These are phyloP conservation scores for Pteropus rufus DNA, from an alignment of 2,797 vertebrate genomes.

Conservation along the genomic window DNA sequence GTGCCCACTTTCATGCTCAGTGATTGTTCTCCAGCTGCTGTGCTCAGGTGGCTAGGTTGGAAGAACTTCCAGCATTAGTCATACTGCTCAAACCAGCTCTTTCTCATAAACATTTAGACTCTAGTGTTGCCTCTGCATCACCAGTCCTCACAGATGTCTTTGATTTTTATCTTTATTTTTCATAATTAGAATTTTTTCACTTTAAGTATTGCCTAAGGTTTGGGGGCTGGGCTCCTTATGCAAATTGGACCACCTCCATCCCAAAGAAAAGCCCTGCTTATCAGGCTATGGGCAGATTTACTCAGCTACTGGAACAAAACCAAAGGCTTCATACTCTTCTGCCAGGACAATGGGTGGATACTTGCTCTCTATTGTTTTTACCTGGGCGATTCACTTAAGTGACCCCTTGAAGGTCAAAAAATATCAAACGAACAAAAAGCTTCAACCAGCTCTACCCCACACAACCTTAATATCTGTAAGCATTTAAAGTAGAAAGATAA, in stretches of 20 bases:
- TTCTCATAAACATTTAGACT: not conserved
- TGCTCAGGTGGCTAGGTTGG: not conserved
- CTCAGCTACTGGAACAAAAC: not conserved
- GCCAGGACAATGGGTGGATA: not conserved
- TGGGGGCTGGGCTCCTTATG: not conserved
- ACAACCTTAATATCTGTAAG: not conserved
- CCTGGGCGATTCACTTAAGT: not conserved
- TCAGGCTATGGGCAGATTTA: not conserved
- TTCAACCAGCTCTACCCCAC: not conserved
- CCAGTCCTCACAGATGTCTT: not conserved
- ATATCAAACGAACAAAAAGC: not conserved
- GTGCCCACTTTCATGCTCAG: not conserved
- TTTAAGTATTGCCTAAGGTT: not conserved
- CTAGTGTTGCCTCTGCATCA: not conserved
- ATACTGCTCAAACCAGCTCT: not conserved
- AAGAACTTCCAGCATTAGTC: not conserved
- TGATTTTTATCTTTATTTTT: not conserved
- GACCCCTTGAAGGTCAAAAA: not conserved
- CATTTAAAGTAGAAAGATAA: not conserved
- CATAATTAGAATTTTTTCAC: not conserved
- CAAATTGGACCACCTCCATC: not conserved
- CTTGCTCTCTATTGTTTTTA: not conserved
- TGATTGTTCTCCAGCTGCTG: not conserved
- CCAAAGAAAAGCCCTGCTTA: not conserved
- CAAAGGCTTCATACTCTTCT: not conserved